phyloP scores from a whole-genome alignment of 2,797 vertebrate species.

The Cossypha polioptera region DNA sequence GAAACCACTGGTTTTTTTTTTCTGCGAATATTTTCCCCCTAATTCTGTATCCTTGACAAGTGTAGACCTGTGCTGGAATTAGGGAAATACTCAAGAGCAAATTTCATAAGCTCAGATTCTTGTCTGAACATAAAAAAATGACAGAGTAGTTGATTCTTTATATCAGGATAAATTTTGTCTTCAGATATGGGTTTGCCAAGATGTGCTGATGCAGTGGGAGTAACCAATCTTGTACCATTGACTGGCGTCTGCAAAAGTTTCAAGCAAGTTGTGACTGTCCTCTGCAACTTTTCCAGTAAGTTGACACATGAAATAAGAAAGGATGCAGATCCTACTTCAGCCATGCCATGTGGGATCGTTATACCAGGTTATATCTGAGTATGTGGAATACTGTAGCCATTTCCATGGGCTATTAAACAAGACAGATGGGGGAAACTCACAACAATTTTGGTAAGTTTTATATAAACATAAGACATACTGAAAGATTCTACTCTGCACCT shows the following conservation, averaged over 20 bases:
- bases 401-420: not conserved
- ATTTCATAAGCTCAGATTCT: conserved; percentile 18
- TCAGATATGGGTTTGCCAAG: not conserved
- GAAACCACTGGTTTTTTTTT: not conserved
- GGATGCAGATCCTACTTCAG: not conserved
- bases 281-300: not conserved
- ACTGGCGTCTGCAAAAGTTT: not conserved
- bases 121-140: conserved; percentile 38
- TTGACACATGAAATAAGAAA: not conserved
- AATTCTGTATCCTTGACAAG: not conserved
- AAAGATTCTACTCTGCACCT: not conserved
- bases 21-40: not conserved
- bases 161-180: not conserved
- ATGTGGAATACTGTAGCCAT: not conserved
- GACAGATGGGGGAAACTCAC: not conserved
- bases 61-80: not conserved
- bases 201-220: not conserved
- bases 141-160: not conserved
- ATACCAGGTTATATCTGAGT: not conserved
- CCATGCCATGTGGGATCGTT: not conserved
- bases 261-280: not conserved
- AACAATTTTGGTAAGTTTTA: not conserved
- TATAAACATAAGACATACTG: not conserved
- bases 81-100: not conserved
- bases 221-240: not conserved